These are phyloP conservation scores for Oryzias woworae DNA, from an alignment of 2,113 vertebrate genomes.

Conservation along the genomic window DNA sequence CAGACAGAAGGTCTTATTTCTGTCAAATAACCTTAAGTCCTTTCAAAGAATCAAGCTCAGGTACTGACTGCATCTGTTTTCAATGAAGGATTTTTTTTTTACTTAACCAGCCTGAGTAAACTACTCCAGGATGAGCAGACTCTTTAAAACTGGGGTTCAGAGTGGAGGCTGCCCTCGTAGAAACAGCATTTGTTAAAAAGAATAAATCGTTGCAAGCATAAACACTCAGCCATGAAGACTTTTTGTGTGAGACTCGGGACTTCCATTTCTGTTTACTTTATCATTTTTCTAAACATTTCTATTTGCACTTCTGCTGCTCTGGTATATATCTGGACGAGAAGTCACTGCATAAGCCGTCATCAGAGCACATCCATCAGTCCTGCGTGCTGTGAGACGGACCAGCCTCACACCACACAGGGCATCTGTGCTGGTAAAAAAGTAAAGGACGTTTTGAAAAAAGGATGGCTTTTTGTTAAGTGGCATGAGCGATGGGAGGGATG, in stretches of 20 bases:
- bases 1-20: background rate
- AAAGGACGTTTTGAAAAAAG: conserved; percentile 1
- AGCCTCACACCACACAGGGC: conserved; percentile 11
- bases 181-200: conserved; percentile 18
- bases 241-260: conserved; percentile 41
- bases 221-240: conserved; percentile 32
- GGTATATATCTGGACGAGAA: conserved; percentile 61
- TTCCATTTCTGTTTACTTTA: conserved; percentile 30
- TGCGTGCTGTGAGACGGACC: conserved; percentile 36
- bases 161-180: background rate
- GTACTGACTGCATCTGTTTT: conserved; percentile 27
- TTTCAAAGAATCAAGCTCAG: conserved; percentile 16
- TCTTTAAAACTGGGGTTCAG: conserved; percentile 18
- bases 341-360: conserved; percentile 49
- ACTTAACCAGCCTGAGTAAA: conserved; percentile 25
- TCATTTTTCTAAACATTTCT: conserved; percentile 52
- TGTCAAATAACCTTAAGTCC: conserved; percentile 2
- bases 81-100: conserved; percentile 16
- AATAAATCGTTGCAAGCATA: conserved; percentile 56
- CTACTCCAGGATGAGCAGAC: conserved; percentile 15
- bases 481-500: conserved; percentile 8
- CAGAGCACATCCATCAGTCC: conserved; percentile 50
- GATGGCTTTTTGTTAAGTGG: conserved; percentile 9
- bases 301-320: conserved; percentile 58
- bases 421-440: no score